These are phyloP conservation scores for Sitodiplosis mosellana DNA, from an alignment of 1,140 invertebrate genomes.

Conservation along the genomic window DNA sequence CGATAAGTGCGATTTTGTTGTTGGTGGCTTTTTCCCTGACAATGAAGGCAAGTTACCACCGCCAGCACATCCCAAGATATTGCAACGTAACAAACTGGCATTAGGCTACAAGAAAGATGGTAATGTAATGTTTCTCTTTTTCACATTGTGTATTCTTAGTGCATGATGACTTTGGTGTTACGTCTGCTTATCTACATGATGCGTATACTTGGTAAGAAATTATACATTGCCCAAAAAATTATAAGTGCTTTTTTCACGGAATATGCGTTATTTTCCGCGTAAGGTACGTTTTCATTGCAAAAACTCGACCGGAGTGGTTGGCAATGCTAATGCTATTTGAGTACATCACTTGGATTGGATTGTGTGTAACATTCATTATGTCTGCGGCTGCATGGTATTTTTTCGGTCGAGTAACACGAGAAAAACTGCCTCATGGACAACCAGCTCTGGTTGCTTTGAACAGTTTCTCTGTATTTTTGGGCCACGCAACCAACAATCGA, in stretches of 20 bases:
- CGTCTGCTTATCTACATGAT: no score
- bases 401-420: constrained; percentile 22
- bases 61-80: no score
- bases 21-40: constrained; percentile 34
- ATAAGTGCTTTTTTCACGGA: no score
- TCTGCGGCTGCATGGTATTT: constrained; percentile 26
- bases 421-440: constrained; percentile 22
- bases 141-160: no score
- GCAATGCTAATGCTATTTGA: constrained; percentile 28
- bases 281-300: constrained; percentile 24
- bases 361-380: constrained; percentile 21
- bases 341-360: constrained; percentile 24
- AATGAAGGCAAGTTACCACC: no score
- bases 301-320: constrained; percentile 24
- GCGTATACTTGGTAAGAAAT: constrained; percentile 26
- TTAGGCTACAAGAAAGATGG: no score
- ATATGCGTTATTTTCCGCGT: background rate
- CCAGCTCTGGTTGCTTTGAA: constrained; percentile 27
- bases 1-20: constrained; percentile 26
- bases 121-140: no score
- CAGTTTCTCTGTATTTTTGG: constrained; percentile 24
- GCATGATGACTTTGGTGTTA: no score
- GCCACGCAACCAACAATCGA: constrained; percentile 25
- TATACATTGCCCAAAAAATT: background rate
- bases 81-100: no score